A percentile compares a stretch with the other conserved stretches of the same genome.
phyloP scores from a whole-genome alignment of 2,888 invertebrate genomes.

The Biston stratarius region DNA sequence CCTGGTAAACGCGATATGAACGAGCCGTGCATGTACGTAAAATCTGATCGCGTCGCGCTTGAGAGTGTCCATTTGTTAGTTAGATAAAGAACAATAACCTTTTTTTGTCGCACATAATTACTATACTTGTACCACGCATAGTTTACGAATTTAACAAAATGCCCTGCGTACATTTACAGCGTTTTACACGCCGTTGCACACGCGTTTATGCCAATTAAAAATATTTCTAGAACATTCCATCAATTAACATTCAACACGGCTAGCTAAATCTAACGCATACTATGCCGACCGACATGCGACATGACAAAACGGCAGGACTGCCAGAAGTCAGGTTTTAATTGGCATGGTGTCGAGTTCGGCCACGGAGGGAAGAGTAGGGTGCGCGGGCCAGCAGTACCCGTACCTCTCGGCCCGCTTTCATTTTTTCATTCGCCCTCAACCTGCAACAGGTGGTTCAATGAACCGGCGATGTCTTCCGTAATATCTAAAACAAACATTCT shows the following conservation, averaged over 20 bases:
- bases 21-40: conserved; percentile 24
- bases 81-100: conserved; percentile 35
- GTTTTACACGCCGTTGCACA: conserved; percentile 34
- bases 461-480: conserved; percentile 60
- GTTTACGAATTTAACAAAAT: conserved; percentile 37
- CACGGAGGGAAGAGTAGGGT: conserved; percentile 47
- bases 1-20: conserved; percentile 7
- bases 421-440: conserved; percentile 74
- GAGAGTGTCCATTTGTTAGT: conserved; percentile 31
- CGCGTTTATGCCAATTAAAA: conserved; percentile 53
- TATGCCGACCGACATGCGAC: conserved; percentile 57
- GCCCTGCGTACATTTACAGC: conserved; percentile 23
- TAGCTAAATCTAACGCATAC: conserved; percentile 59
- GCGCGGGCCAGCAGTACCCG: conserved; percentile 39
- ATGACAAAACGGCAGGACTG: conserved; percentile 70
- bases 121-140: conserved; percentile 27
- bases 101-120: conserved; percentile 42
- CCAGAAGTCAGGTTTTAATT: conserved; percentile 78
- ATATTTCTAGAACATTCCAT: conserved; percentile 56
- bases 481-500: conserved; percentile 46
- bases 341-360: conserved; percentile 67
- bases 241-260: conserved; percentile 59
- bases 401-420: conserved; percentile 58
- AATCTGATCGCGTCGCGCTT: conserved; percentile 32
- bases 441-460: conserved; percentile 76